phyloP scores from a whole-genome alignment of 2,888 invertebrate species.

The Encarsia formosa region DNA sequence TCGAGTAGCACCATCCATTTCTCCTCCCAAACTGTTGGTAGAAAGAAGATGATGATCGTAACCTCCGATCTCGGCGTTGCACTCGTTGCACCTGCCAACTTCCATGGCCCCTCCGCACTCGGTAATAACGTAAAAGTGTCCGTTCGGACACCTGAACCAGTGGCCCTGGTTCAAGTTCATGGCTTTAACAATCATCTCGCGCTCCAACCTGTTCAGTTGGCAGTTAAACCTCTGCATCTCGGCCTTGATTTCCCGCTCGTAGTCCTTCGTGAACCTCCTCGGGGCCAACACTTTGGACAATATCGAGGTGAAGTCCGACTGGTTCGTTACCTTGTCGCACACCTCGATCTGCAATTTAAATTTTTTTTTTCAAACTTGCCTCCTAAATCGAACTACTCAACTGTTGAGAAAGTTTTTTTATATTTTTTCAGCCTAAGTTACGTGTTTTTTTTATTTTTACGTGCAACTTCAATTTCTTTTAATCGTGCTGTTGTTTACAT shows the following conservation, averaged over 20 bases:
- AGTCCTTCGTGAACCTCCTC: background rate
- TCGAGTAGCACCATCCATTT: constrained; percentile 11
- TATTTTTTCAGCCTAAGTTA: too few relatives aligned
- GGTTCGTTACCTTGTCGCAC: too few relatives aligned
- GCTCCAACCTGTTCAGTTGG: background rate
- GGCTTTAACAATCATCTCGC: background rate
- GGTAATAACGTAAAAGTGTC: constrained; percentile 3
- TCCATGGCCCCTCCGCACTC: constrained; percentile 11
- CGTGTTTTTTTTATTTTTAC: too few relatives aligned
- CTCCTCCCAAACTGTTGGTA: background rate
- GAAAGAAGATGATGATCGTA: background rate
- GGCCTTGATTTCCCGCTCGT: background rate
- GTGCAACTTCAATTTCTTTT: too few relatives aligned
- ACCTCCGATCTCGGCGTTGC: constrained; percentile 1
- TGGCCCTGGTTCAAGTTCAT: background rate
- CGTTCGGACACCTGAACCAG: constrained; percentile 13
- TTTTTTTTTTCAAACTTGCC: too few relatives aligned
- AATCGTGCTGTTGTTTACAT: too few relatives aligned
- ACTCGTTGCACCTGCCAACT: background rate
- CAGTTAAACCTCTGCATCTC: background rate
- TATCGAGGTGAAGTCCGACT: background rate
- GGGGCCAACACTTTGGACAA: background rate
- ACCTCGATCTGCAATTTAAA: background rate
- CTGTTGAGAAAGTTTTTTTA: too few relatives aligned
- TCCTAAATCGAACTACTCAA: too few relatives aligned